Evolutionary conservation across 2,888 invertebrate genomes (phyloP), one percentile per base, ranked within the genome.

Genomic region (Petrophora chlorosata): DNA sequence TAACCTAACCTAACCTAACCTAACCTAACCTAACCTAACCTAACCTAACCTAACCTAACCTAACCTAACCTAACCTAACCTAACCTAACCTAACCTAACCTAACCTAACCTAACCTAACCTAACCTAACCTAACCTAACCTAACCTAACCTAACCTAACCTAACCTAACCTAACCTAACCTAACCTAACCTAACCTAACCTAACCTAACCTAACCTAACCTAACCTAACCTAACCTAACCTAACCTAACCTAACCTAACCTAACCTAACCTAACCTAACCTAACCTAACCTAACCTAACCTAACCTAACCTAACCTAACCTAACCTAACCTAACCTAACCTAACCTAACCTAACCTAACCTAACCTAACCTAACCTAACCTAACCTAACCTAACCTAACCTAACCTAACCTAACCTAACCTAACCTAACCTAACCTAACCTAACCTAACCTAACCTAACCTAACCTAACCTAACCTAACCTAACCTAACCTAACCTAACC

Each of bases 61-160:
- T 19, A 44, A 61, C 59, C 50, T 34, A 40, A 40, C 50, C 50
- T 44, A 40, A 40, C 44, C 44, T 40, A 40, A 40, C 39, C 45
- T 33, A 42, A 42, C 45, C 45, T 36, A 38, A 42, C 36, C 51
- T 42, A 46, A 38, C 45, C 45, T 46, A 47, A 53, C 49, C 44
- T 35, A 38, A 17, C 35, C 26, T 19, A 44, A 54, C 51, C 50
- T 34, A 40, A 40, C 50, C 50, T 44, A 40, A 40, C 44, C 44
- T 40, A 40, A 40, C 39, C 45, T 33, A 42, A 42, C 45, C 45
- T 36, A 38, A 42, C 36, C 51, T 42, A 46, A 38, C 45, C 45
- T 33, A 32, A 32, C 13, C 44, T 35, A 40, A 17, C 50, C 50
- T 44, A 40, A 40, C 44, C 44, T 40, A 40, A 40, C 39, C 45